These are phyloP conservation scores for Clamator glandarius DNA, from an alignment of 2,797 vertebrate genomes.

Conservation along the genomic window DNA sequence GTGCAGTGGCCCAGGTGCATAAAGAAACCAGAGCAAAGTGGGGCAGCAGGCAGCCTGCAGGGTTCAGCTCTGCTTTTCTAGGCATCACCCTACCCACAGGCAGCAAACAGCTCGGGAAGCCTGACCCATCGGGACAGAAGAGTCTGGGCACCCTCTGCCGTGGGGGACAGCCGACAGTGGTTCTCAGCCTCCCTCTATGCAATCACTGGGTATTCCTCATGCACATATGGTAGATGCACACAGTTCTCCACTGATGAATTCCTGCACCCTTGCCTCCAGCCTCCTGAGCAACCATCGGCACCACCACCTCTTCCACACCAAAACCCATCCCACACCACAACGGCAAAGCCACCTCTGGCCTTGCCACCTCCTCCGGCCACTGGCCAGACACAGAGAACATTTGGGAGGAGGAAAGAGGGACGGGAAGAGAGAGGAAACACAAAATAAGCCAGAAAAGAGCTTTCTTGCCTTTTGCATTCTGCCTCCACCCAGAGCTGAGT, in stretches of 20 bases:
- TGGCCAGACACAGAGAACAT: neutral
- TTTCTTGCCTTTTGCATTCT: neutral
- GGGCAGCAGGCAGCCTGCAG: neutral
- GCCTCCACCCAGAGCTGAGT: neutral
- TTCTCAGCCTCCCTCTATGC: neutral
- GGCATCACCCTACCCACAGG: neutral
- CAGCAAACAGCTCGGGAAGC: neutral
- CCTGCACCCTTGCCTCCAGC: neutral
- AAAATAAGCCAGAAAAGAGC: neutral
- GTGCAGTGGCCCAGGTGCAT: fast-evolving
- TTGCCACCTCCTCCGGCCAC: neutral
- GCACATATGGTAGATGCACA: fast-evolving
- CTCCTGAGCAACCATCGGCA: neutral
- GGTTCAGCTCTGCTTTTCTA: neutral
- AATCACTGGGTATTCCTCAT: neutral
- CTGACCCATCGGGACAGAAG: neutral
- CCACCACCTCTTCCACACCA: neutral
- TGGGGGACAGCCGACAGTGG: neutral
- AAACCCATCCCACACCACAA: neutral
- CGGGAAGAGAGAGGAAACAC: neutral
- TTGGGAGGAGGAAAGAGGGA: neutral
- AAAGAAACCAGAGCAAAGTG: neutral
- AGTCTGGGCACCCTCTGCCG: neutral
- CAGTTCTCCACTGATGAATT: neutral
- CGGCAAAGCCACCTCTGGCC: neutral